These are phyloP conservation scores for Amorpha juglandis DNA, from an alignment of 2,888 invertebrate genomes.

Conservation along the genomic window DNA sequence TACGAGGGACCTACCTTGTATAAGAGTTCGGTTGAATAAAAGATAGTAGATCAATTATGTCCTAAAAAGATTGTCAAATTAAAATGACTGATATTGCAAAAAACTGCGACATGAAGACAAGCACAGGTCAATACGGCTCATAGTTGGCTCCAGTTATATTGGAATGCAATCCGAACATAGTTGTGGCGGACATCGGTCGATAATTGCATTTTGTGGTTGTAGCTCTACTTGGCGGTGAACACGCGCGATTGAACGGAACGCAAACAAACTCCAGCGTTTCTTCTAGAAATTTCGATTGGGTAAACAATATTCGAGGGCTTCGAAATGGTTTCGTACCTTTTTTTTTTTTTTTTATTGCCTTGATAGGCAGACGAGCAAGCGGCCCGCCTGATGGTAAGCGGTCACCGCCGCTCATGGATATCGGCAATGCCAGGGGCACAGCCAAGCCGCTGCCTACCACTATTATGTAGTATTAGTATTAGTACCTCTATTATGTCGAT, in stretches of 20 bases:
- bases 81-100: slow-evolving; percentile 5
- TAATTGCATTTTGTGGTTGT: slow-evolving; percentile 83
- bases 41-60: too few relatives aligned
- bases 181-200: slow-evolving; percentile 77
- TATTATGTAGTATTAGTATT: too few relatives aligned
- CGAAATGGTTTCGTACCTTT: slow-evolving; percentile 45
- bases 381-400: too few relatives aligned
- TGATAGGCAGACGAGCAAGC: too few relatives aligned
- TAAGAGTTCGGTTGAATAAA: too few relatives aligned
- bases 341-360: too few relatives aligned
- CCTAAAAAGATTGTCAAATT: background rate
- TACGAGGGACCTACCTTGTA: too few relatives aligned
- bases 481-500: slow-evolving; percentile 27
- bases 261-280: slow-evolving; percentile 77
- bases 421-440: too few relatives aligned
- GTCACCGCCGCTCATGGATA: too few relatives aligned
- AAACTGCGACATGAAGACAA: slow-evolving; percentile 11
- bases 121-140: slow-evolving; percentile 41
- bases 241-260: slow-evolving; percentile 73
- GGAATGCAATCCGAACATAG: slow-evolving; percentile 77
- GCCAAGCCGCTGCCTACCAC: too few relatives aligned
- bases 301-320: slow-evolving; percentile 54
- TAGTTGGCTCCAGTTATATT: slow-evolving; percentile 60
- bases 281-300: slow-evolving; percentile 66
- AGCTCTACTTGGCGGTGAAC: slow-evolving; percentile 67